Conservation (phyloP, 2,888 invertebrate species). For the Coecobrya sp. region DNA sequence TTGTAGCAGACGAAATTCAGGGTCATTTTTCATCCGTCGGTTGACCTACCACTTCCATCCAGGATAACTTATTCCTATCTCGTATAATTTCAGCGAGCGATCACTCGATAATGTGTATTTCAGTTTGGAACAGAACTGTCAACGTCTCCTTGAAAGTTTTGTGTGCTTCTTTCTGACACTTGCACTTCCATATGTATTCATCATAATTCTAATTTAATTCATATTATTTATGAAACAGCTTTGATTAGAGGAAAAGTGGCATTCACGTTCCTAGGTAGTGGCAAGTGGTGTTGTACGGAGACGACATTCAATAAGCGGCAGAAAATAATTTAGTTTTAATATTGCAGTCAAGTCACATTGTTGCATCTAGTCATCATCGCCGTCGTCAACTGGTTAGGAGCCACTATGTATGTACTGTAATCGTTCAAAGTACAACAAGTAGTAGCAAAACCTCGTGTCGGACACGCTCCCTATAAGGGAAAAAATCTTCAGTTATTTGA, state of each 20-base stretch:
- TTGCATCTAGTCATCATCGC: conserved; percentile 21
- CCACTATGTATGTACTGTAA: neutral
- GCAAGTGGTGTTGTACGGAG: neutral
- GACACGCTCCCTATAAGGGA: conserved; percentile 37
- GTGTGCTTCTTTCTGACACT: conserved; percentile 36
- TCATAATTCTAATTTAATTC: conserved; percentile 26
- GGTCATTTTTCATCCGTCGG: conserved; percentile 53
- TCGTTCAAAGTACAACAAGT: conserved; percentile 6
- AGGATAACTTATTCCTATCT: neutral
- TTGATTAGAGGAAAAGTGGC: conserved; percentile 33
- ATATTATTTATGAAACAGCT: conserved; percentile 39
- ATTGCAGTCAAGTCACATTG: conserved; percentile 40
- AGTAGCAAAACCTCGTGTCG: neutral
- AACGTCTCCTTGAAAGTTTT: neutral
- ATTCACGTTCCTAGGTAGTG: neutral
- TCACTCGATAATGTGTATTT: neutral
- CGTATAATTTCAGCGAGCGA: neutral
- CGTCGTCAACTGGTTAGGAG: conserved; percentile 10
- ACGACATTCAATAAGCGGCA: neutral
- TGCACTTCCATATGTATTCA: conserved; percentile 21
- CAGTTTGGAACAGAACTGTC: neutral
- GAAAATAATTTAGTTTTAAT: conserved; percentile 13
- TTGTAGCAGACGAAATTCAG: conserved; percentile 21
- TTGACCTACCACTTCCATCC: neutral
- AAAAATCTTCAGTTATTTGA: conserved; percentile 60